Evolutionary conservation across 2,797 vertebrate genomes (phyloP).

Genomic region (Chelmon rostratus): DNA sequence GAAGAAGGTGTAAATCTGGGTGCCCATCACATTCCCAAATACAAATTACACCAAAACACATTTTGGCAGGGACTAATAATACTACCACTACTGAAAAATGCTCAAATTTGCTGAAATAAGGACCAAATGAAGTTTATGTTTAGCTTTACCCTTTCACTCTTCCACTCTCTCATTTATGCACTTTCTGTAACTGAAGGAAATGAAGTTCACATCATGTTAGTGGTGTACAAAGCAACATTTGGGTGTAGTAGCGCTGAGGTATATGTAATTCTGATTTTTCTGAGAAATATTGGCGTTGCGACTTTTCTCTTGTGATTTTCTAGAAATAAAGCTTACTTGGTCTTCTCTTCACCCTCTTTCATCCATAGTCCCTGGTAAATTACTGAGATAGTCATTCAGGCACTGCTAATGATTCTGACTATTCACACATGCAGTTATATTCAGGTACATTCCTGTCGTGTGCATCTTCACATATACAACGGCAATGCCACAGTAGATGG

Average conservation of each 20-base stretch:
- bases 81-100: not conserved
- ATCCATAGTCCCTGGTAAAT: too few species aligned
- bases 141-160: too few species aligned
- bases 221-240: not conserved
- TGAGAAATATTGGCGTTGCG: not conserved
- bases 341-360: too few species aligned
- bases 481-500: too few species aligned
- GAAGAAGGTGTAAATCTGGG: not conserved
- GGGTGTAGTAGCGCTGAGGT: not conserved
- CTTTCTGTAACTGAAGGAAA: too few species aligned
- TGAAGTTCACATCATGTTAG: not conserved
- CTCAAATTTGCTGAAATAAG: not conserved
- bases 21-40: constrained; percentile 8
- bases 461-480: too few species aligned
- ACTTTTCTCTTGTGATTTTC: not conserved
- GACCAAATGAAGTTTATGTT: not conserved
- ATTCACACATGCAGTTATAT: too few species aligned
- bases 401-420: too few species aligned
- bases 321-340: not conserved
- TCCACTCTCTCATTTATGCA: not conserved
- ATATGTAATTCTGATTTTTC: not conserved
- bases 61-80: not conserved
- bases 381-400: too few species aligned
- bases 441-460: too few species aligned
- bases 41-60: constrained; percentile 22